phyloP scores from a whole-genome alignment of 1,140 invertebrate species.

The Coptotermes formosanus region DNA sequence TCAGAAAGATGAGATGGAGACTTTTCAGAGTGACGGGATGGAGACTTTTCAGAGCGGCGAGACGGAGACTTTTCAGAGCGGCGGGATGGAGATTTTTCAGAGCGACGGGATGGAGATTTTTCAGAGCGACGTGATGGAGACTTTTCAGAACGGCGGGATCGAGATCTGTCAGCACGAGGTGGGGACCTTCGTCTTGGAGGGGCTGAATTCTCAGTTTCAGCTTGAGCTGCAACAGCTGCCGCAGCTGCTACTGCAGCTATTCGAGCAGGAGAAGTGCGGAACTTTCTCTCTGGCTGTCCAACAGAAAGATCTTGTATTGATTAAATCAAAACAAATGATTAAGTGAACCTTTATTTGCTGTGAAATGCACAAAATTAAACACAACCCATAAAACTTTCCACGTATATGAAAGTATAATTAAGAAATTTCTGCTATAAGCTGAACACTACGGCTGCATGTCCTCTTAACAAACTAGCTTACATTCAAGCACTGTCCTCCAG shows the following conservation, averaged over 20 bases:
- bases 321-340: no score
- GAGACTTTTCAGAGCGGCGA: background rate
- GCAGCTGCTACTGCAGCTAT: background rate
- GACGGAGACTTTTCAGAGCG: background rate
- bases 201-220: background rate
- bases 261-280: background rate
- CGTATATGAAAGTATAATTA: no score
- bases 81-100: background rate
- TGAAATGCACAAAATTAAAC: no score
- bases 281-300: conserved; percentile 10
- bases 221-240: background rate
- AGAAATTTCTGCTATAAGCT: no score
- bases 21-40: background rate
- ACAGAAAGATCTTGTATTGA: background rate
- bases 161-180: background rate
- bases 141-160: no score
- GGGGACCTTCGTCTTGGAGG: background rate
- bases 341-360: no score
- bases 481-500: no score
- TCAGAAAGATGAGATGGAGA: background rate
- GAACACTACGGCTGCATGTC: no score
- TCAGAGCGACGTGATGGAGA: no score
- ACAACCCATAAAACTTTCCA: no score
- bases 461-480: no score
- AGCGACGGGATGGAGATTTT: background rate